A percentile compares a stretch with the other conserved stretches of the same genome.
Conservation (phyloP, 2,888 invertebrate genomes). For the Frankliniella fusca region DNA sequence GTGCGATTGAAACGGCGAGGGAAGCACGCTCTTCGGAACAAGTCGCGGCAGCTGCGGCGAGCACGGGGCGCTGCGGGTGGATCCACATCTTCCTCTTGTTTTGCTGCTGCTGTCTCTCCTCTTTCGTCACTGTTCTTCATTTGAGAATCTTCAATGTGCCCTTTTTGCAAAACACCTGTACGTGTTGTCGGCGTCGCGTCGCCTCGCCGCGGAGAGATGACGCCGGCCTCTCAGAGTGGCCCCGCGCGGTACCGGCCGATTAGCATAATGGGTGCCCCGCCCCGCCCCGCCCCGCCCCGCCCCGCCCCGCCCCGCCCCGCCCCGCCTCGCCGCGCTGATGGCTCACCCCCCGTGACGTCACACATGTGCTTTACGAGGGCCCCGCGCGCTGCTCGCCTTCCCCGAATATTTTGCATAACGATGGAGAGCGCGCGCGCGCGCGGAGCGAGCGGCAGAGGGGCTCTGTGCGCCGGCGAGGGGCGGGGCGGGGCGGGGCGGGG, state of each 20-base stretch:
- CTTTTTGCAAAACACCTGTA: too few species aligned
- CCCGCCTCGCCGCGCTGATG: neutral
- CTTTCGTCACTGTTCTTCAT: neutral
- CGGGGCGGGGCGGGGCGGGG: neutral
- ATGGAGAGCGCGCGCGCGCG: neutral
- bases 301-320: neutral
- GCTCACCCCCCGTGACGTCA: conserved; percentile 1
- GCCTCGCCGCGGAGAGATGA: neutral
- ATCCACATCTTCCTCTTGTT: neutral
- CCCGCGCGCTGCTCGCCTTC: neutral
- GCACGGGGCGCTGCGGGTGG: too few species aligned
- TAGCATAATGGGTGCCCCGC: conserved; percentile 9
- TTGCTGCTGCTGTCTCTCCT: neutral
- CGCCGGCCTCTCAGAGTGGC: neutral
- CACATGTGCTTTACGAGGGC: conserved; percentile 13
- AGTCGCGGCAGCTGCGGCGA: too few species aligned
- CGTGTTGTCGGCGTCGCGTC: neutral
- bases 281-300: neutral
- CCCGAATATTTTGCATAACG: conserved; percentile 23
- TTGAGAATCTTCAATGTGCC: too few species aligned
- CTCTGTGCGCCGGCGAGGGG: neutral
- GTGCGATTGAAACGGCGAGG: too few species aligned
- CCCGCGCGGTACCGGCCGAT: neutral
- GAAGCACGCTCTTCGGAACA: too few species aligned
- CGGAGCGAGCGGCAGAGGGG: neutral